A percentile compares a stretch with the other conserved stretches of the same genome.
Evolutionary conservation across 1,140 invertebrate species (phyloP).

Genomic region (Drosophila sucinea): DNA sequence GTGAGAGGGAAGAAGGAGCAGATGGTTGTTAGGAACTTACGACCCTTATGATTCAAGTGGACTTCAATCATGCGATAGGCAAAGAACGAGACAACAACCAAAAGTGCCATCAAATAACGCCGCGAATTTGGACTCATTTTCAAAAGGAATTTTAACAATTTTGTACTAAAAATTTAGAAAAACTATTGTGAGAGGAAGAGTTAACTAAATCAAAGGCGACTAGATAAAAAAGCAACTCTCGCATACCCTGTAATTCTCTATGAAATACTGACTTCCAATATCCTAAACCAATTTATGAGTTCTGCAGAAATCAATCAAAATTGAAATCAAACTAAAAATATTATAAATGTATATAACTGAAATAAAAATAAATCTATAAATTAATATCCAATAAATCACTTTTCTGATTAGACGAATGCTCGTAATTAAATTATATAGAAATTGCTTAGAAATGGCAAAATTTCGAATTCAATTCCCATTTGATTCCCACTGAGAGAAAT

Average conservation of each 20-base stretch:
- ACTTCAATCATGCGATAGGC: neutral
- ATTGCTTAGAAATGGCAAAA: too few relatives aligned
- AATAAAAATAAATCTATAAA: neutral
- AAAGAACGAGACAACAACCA: conserved; percentile 2
- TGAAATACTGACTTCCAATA: too few relatives aligned
- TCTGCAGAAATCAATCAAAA: neutral
- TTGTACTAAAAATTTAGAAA: neutral
- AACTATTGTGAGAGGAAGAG: neutral
- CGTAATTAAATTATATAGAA: too few relatives aligned
- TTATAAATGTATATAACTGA: neutral
- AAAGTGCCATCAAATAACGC: conserved; percentile 13
- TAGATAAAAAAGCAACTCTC: too few relatives aligned
- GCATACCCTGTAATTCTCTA: too few relatives aligned
- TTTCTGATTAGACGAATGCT: neutral
- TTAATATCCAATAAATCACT: neutral
- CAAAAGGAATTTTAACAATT: neutral
- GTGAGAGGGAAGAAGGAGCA: too few relatives aligned
- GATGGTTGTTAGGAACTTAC: conserved; percentile 5
- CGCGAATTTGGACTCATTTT: conserved; percentile 30
- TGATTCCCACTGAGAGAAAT: too few relatives aligned
- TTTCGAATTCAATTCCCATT: too few relatives aligned
- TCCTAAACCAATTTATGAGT: too few relatives aligned
- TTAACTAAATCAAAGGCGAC: too few relatives aligned
- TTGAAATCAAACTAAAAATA: neutral
- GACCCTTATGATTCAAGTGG: neutral